Evolutionary conservation across 2,113 vertebrate species (phyloP), one percentile per base, ranked within the genome.

Genomic region (Spheniscus mendiculus): DNA sequence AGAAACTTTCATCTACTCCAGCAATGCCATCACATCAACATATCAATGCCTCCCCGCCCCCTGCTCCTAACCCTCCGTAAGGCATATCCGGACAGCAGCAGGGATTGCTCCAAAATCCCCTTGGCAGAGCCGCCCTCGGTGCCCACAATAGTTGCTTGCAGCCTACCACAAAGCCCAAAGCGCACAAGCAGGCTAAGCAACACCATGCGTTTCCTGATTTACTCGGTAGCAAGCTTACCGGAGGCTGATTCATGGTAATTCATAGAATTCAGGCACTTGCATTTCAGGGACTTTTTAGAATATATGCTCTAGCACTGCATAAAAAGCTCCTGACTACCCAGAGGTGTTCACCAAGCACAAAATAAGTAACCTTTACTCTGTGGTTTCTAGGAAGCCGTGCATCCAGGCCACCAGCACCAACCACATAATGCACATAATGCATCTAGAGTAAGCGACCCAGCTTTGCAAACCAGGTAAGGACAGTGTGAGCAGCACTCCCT

Each of bases 391-490:
- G 52, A 87, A 90, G 53, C n/a, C 0, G 0, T 38, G 40, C 50
- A 62, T 62, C 14, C 74, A 77, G 29, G 32, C n/a, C 77, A 56
- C 21, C 71, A 34, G 40, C 49, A 58, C 19, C 58, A 47, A 29
- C 23, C 34, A 42, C 20, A 14, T 19, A 66, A 67, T 0, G 0
- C 47, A 62, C 11, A 13, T 19, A 66, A 67, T 0, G 0, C 47
- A 62, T 12, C 27, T 47, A 42, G 9, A 78, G 11, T 27, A 38
- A 78, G 27, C 4, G 12, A 34, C 22, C 9, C 0, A 0, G 30
- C 72, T 79, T n/a, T 69, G 66, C 49, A 83, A 83, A 40, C 5
- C 21, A 34, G 58, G 10, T 22, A 55, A 55, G 26, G 38, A 15
- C 18, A 62, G 42, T 2, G 3, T 44, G 13, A 74, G 42, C 21